These are phyloP conservation scores for Pelecanus crispus DNA, from an alignment of 2,113 vertebrate genomes.

Conservation along the genomic window DNA sequence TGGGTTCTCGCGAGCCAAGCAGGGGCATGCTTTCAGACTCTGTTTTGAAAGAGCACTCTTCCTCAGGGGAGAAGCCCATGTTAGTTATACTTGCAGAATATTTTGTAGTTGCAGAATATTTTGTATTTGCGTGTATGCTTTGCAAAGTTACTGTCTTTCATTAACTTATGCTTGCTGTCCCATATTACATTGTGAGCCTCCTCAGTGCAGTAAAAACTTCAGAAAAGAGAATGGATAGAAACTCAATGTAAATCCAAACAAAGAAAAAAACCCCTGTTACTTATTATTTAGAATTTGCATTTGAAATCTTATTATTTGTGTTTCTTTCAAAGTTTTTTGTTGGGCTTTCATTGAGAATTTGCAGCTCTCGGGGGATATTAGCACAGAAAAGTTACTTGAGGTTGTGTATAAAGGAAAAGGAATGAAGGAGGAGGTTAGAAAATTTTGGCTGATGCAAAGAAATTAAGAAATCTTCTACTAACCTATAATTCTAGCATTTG, in stretches of 20 bases:
- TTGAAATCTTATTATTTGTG: neutral
- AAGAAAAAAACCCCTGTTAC: neutral
- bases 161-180: neutral
- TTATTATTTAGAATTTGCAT: neutral
- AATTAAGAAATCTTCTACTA: neutral
- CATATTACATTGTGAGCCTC: neutral
- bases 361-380: neutral
- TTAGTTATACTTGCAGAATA: neutral
- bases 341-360: neutral
- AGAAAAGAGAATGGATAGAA: neutral
- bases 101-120: neutral
- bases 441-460: neutral
- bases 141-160: neutral
- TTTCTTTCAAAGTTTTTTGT: neutral
- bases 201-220: neutral
- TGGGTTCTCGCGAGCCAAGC: neutral
- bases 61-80: neutral
- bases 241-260: neutral
- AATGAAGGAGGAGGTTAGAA: neutral
- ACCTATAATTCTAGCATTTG: neutral
- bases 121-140: neutral
- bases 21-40: neutral
- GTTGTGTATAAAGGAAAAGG: neutral
- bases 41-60: neutral
- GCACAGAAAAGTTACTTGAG: neutral